These are phyloP conservation scores for Synergus gifuensis DNA, from an alignment of 2,888 invertebrate species.

Conservation along the genomic window DNA sequence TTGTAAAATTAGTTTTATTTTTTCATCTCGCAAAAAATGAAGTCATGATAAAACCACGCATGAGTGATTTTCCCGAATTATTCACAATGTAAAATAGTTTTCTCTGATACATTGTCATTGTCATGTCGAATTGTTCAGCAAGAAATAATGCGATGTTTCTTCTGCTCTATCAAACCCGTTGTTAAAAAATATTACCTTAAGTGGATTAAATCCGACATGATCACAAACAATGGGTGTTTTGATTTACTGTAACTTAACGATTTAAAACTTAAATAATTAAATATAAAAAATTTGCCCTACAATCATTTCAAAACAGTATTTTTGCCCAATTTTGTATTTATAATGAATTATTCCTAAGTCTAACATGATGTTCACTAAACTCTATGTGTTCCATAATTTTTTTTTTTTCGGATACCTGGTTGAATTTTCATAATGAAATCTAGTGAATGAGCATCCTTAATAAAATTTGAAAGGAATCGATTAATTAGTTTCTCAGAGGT, in stretches of 20 bases:
- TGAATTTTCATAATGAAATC: not conserved
- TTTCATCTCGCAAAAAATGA: not conserved
- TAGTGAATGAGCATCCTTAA: not conserved
- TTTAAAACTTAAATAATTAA: no score
- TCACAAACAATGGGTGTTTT: not conserved
- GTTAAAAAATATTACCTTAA: not conserved
- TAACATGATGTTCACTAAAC: not conserved
- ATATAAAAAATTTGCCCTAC: no score
- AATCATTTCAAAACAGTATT: no score
- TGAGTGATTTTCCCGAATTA: not conserved
- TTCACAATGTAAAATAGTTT: conserved; percentile 2
- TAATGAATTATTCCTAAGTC: not conserved
- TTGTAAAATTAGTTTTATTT: not conserved
- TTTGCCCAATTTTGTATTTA: no score
- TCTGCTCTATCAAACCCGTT: not conserved
- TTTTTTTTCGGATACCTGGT: not conserved
- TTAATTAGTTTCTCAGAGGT: conserved; percentile 23
- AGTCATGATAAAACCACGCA: not conserved
- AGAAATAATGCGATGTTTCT: not conserved
- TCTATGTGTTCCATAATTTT: not conserved
- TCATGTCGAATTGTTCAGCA: not conserved
- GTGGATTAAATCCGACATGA: not conserved
- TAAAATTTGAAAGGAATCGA: conserved; percentile 17
- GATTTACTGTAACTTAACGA: not conserved
- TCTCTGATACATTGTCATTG: conserved; percentile 2